Percentiles rank a stretch among this genome's conserved stretches.
Evolutionary conservation across 2,888 invertebrate species (phyloP).

Genomic region (Pammene fasciana): DNA sequence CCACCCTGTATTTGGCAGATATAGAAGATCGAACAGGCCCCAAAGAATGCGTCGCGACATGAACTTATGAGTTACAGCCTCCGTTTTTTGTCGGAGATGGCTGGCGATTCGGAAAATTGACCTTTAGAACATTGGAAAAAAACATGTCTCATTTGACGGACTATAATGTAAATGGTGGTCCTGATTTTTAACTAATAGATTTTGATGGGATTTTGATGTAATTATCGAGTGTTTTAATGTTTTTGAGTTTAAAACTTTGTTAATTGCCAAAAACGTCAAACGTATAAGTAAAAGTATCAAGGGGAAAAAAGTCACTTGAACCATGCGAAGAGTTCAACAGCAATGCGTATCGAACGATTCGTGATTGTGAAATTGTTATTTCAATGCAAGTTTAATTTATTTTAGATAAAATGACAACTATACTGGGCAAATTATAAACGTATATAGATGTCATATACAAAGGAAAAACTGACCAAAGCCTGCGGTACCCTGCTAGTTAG

Average conservation of each 20-base stretch:
- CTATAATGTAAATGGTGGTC: slow-evolving; percentile 23
- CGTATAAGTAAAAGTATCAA: too few species aligned
- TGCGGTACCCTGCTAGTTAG: too few species aligned
- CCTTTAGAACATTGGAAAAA: slow-evolving; percentile 38
- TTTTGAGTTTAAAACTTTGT: background rate
- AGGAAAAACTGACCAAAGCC: background rate
- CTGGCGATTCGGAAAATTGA: slow-evolving; percentile 58
- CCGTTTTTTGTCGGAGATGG: slow-evolving; percentile 60
- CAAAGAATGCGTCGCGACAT: slow-evolving; percentile 72
- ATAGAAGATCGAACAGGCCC: slow-evolving; percentile 59
- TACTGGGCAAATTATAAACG: slow-evolving; percentile 10
- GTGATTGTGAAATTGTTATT: too few species aligned
- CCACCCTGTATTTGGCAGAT: slow-evolving; percentile 57
- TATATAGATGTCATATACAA: background rate
- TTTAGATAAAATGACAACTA: too few species aligned
- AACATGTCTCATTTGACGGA: slow-evolving; percentile 33
- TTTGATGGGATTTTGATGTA: slow-evolving; percentile 9
- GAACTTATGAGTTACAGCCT: slow-evolving; percentile 76
- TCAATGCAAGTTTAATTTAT: too few species aligned
- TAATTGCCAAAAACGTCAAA: background rate
- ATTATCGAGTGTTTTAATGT: background rate
- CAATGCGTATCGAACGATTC: too few species aligned
- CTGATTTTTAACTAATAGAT: slow-evolving; percentile 35
- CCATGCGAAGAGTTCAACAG: too few species aligned
- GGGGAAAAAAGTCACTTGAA: too few species aligned